Base-by-base conservation (phyloP, 2,797 vertebrate genomes). In the Esox lucius region DNA sequence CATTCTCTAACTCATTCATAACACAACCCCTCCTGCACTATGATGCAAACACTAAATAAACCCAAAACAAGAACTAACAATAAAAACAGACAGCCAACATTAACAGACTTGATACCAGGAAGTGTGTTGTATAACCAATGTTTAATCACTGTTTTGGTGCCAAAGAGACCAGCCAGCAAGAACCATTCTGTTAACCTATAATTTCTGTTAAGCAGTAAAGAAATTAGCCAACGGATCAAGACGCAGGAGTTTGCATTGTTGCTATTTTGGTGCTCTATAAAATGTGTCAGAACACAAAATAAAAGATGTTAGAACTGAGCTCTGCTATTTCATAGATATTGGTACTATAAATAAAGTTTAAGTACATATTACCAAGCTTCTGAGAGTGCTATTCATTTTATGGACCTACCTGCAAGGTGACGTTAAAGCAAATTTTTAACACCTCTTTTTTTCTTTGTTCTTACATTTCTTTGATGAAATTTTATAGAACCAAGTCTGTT, bases 131-230 rank as follows among this genome's bases (percentile, higher is more conserved):
- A 73, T 80, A 80, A 76, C 9, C 11, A 62, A 56, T 68, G 53
- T 74, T 72, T 79, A 81, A 81, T 68, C 71, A 42, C 75, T 59
- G 72, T 19, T 49, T 86, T 75, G 75, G 74, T 79, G 70, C 74
- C 79, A 86, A 74, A 81, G 49, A 67, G 81, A 72, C 79, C 26
- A 65, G 19, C 13, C 59, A 65, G 53, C n/a, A 65, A 51, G 76
- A 77, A 69, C 70, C 67, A 65, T 82, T 22, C 5, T 13, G 75
- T 51, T 83, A 56, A 56, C 7, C 19, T 9, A 69, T 84, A 71
- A 83, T 88, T 87, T 88, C 75, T 78, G 48, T 56, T 22, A 81
- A 70, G 75, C 73, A 76, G 42, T 66, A 69, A 85, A 46, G 68
- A 61, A 73, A 65, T 39, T 88, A 82, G 79, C 82, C 68, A 67